Base-by-base conservation (phyloP, 1,140 invertebrate genomes). In the Drosophila gunungcola region DNA sequence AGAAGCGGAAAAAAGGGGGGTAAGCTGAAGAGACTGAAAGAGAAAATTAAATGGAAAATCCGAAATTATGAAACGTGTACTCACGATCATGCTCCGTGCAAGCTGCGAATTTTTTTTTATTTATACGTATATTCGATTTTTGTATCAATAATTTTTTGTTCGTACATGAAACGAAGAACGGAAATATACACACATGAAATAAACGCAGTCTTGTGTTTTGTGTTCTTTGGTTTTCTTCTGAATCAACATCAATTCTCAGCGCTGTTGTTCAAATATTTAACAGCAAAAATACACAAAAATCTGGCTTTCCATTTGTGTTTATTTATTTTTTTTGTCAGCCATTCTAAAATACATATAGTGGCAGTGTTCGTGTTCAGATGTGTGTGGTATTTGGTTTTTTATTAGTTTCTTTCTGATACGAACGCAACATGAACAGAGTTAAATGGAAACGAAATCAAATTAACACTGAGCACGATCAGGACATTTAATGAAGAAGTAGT, bases 21-120 rank as follows among this genome's bases (percentile, higher is more conserved):
- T 69, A 52, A 61, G 63, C 58, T 38, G 25, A 65, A 53, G 51
- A 69, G 55, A 73, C 52, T 61, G 62, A 34, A 77, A 42, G 21
- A 76, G 32, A 58, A 84, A 84, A 84, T 76, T 73, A 42, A 75
- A 81, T 76, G 46, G 69, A 86, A 86, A 65, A 43, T 80, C 54
- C 49, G 61, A 89, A 89, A 80, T 84, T 80, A 84, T 80, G 86
- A 89, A 90, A 92, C 81, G 91, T 91, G 94, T 96, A 96, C 95
- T 96, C 95, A 96, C 95, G 94, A 95, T 95, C 95, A 96, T 96
- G 95, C 95, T 95, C 95, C 95, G 95, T 95, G 95, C 95, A 95
- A 96, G 95, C 95, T 96, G 95, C 93, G 78, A 92, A 70, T 89
- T 89, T 75, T 81, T 81, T 65, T 67, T 62, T 62, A 63, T 52